These are phyloP conservation scores for Chorisops tibialis DNA, from an alignment of 2,888 invertebrate species.

Conservation along the genomic window DNA sequence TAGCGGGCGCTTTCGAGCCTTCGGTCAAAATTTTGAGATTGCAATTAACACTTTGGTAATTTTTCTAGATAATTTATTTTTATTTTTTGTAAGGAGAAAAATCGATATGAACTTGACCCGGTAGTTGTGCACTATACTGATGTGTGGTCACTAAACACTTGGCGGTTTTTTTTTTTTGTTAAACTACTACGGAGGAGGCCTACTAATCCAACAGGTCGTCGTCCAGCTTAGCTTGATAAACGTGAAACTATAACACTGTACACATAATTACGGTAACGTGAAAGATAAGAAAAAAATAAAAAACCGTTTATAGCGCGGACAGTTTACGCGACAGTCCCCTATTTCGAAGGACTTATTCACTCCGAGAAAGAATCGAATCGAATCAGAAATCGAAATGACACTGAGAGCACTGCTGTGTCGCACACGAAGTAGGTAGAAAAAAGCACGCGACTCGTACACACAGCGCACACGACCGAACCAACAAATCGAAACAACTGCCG, in stretches of 20 bases:
- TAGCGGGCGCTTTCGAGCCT: slow-evolving; percentile 53
- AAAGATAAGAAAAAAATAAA: no score
- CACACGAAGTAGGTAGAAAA: no score
- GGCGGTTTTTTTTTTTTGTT: no score
- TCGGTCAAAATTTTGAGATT: slow-evolving; percentile 53
- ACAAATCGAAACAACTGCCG: slow-evolving; percentile 23
- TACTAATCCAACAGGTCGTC: no score
- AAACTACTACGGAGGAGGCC: no score
- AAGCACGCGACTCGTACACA: neutral
- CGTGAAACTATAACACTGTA: no score
- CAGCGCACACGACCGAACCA: slow-evolving; percentile 9
- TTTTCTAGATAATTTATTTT: slow-evolving; percentile 4
- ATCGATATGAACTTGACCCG: neutral
- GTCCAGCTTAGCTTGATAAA: no score
- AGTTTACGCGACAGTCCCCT: neutral
- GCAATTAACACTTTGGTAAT: slow-evolving; percentile 32
- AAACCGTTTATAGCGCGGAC: no score
- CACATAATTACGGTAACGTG: no score
- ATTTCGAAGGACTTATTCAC: neutral
- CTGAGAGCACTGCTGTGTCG: slow-evolving; percentile 5
- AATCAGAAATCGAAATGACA: slow-evolving; percentile 3
- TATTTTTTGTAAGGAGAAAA: neutral
- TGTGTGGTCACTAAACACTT: no score
- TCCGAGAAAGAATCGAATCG: neutral
- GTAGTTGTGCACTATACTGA: neutral